Base-by-base conservation (phyloP, 2,797 vertebrate species). In the Oreonectes daqikongensis region DNA sequence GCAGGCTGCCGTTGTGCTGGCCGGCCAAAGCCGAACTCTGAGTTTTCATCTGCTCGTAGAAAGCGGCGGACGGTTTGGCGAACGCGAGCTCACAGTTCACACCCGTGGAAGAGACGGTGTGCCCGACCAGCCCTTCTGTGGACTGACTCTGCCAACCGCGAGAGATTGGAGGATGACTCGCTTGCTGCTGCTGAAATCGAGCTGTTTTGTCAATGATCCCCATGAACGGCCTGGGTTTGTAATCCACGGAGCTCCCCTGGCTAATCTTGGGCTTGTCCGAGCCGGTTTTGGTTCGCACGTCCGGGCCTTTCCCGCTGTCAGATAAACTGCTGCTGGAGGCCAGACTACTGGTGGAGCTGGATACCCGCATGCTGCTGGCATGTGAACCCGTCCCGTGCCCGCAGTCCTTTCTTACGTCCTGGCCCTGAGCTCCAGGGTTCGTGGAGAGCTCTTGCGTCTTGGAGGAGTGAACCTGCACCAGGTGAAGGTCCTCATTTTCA, bases 201-300 rank as follows among this genome's bases (percentile, higher is more conserved):
- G 94, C 96, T 0, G 92, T 97, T 92, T 99, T 99, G 87, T 99
- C 97, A 79, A 88, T 99, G 84, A 99, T 88, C 11, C 97, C 98
- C 98, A 99, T 99, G 78, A 99, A 99, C 0, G 98, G 98, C 77
- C 98, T 92, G 22, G 94, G 93, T 78, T 97, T 95, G 85, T 94
- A 93, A 48, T 99, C 97, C 0, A 87, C 53, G 0, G 85, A 3
- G 8, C 86, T 22, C 0, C 91, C 84, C 69, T 83, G 70, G 30
- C 68, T 46, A 75, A 78, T 92, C 85, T 83, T 94, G 1, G 75
- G 7, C 1, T 86, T 92, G 73, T 98, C 96, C 0, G 87, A 4
- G 14, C 55, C 76, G 73, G 88, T 89, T 89, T 96, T 98, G 80
- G 91, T 89, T 14, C 95, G 94, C 66, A 94, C 91, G 0, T 97